Evolutionary conservation across 92 coral and sea anemone species (phyloP).

Genomic region (Epizoanthus scotinus): DNA sequence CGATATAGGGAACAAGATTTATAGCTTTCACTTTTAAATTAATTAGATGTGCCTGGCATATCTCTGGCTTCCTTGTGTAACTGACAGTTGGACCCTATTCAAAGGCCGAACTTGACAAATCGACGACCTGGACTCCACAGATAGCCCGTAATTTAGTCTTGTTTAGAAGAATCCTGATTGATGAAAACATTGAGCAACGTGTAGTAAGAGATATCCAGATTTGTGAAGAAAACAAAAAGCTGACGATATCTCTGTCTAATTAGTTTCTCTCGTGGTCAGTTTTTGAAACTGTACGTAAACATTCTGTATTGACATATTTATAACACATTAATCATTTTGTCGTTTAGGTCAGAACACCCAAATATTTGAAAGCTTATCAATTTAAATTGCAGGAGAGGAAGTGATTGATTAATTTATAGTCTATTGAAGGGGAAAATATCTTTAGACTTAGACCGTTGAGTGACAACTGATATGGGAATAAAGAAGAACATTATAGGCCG

Average conservation of each 20-base stretch:
- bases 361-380: not conserved
- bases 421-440: not conserved
- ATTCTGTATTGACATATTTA: not conserved
- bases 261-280: not conserved
- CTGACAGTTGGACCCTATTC: not conserved
- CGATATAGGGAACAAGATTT: not conserved
- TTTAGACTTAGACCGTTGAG: not conserved
- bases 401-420: not conserved
- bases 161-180: not conserved
- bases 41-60: constrained; percentile 8
- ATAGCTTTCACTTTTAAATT: constrained; percentile 24
- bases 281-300: not conserved
- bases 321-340: constrained; percentile 16
- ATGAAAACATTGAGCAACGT: not conserved
- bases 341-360: not conserved
- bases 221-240: not conserved
- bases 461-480: not conserved
- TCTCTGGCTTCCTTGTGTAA: not conserved
- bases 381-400: not conserved
- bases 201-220: not conserved
- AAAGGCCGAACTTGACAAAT: not conserved
- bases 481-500: too few species aligned
- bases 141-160: not conserved
- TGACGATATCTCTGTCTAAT: not conserved
- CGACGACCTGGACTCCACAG: not conserved